Conservation (phyloP, 2,888 invertebrate species). For the Xanthia icteritia region DNA sequence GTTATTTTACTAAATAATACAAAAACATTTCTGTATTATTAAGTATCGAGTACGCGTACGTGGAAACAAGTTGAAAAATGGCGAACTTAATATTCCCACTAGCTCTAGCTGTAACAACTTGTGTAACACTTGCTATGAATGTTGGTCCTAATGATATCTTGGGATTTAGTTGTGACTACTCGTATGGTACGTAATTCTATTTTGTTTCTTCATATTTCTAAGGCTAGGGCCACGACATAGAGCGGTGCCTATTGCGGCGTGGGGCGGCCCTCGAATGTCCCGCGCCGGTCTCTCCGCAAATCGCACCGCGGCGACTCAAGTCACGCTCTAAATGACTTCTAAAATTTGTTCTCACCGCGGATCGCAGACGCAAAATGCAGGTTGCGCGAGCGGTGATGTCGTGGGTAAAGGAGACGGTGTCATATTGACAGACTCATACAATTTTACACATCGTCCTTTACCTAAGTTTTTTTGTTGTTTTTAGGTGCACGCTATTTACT, state of each 20-base stretch:
- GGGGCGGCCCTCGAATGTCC: no score
- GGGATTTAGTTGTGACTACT: background rate
- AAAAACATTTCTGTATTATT: background rate
- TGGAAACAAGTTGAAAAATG: background rate
- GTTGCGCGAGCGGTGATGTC: no score
- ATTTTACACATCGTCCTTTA: background rate
- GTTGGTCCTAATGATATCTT: background rate
- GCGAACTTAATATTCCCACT: background rate
- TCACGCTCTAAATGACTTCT: no score
- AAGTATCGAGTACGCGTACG: background rate
- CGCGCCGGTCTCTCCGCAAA: no score
- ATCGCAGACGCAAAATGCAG: no score
- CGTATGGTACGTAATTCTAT: background rate
- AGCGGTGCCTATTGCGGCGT: no score
- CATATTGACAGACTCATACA: background rate
- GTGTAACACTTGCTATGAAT: background rate
- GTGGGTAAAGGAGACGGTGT: background rate
- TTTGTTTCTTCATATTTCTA: background rate
- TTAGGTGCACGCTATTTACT: background rate
- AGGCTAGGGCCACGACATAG: no score
- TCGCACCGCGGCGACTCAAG: no score
- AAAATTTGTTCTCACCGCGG: no score
- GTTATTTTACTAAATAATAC: background rate
- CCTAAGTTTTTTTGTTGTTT: background rate
- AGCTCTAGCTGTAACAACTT: background rate